These are phyloP conservation scores for Myrmecophaga tridactyla DNA, from an alignment of 2,113 vertebrate genomes.

Conservation along the genomic window DNA sequence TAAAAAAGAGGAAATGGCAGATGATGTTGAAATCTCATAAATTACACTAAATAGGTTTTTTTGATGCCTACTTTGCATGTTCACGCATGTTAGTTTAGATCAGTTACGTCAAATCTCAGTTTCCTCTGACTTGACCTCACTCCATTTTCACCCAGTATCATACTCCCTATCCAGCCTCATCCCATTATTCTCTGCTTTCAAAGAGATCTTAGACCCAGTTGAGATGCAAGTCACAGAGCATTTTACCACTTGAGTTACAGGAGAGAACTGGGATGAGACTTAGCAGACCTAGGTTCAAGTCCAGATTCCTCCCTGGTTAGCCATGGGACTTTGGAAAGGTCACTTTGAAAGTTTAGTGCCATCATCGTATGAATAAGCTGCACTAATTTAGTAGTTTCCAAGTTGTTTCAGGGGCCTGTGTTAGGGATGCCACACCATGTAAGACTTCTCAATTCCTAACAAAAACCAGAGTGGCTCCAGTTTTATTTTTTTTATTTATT, in stretches of 20 bases:
- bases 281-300: not conserved
- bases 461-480: not conserved
- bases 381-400: not conserved
- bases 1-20: not conserved
- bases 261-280: not conserved
- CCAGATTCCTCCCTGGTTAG: not conserved
- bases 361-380: not conserved
- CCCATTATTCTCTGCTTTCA: not conserved
- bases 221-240: not conserved
- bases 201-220: not conserved
- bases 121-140: not conserved
- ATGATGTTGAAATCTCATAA: not conserved
- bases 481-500: not conserved
- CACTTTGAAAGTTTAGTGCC: not conserved
- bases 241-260: not conserved
- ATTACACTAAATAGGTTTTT: not conserved
- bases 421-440: not conserved
- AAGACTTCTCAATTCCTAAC: not conserved
- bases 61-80: not conserved
- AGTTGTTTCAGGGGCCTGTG: not conserved
- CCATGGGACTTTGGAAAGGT: not conserved
- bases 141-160: not conserved
- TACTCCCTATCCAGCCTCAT: not conserved
- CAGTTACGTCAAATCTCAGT: not conserved
- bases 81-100: not conserved